Conservation (phyloP, 2,888 invertebrate species). For the Drosophila nr. perissopoda region DNA sequence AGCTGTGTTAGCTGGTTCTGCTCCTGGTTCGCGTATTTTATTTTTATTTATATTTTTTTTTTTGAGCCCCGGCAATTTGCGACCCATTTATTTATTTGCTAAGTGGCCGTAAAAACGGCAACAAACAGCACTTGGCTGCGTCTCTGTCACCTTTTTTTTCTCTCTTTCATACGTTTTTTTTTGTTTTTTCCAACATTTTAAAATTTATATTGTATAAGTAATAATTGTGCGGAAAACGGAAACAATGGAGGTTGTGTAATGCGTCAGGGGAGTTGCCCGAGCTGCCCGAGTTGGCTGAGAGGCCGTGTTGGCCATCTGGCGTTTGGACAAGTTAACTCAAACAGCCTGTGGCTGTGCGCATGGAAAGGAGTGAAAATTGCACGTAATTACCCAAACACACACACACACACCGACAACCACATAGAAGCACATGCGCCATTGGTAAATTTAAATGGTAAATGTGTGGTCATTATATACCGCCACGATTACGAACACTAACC, state of each 20-base stretch:
- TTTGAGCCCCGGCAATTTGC: conserved; percentile 67
- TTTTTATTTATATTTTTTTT: background rate
- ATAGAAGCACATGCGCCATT: conserved; percentile 62
- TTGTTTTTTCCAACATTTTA: conserved; percentile 39
- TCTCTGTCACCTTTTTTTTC: conserved; percentile 40
- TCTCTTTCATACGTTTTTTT: conserved; percentile 32
- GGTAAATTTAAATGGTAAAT: conserved; percentile 61
- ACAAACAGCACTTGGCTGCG: conserved; percentile 44
- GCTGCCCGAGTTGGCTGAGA: conserved; percentile 25
- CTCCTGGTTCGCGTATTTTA: conserved; percentile 31
- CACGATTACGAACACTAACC: conserved; percentile 59
- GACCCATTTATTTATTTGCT: conserved; percentile 81
- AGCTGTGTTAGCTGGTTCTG: conserved; percentile 33
- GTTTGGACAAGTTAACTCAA: conserved; percentile 49
- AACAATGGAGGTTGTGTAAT: conserved; percentile 82
- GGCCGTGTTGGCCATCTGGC: conserved; percentile 64
- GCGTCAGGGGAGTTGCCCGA: conserved; percentile 63
- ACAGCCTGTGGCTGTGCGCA: conserved; percentile 66
- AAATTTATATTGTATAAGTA: conserved; percentile 81
- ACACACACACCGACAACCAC: conserved; percentile 14
- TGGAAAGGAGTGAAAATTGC: conserved; percentile 79
- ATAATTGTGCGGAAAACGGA: conserved; percentile 82
- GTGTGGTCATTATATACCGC: conserved; percentile 70
- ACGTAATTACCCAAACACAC: conserved; percentile 69
- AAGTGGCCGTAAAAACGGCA: conserved; percentile 80